Conservation (phyloP, 2,888 invertebrate species). For the Ernsta delagoae region DNA sequence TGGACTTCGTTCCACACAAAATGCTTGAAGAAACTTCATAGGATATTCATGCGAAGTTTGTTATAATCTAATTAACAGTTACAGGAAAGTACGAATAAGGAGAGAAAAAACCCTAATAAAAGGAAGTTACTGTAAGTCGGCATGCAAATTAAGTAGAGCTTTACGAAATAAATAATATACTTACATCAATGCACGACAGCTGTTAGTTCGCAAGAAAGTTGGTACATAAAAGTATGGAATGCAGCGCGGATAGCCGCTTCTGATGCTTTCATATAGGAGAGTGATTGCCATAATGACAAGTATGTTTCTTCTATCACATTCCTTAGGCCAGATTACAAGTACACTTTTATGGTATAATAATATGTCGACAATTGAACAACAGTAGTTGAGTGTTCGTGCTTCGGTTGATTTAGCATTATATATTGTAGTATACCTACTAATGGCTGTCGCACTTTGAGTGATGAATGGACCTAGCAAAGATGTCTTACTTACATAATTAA, state of each 20-base stretch:
- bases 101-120: too few species aligned
- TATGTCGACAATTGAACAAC: constrained; percentile 43
- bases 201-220: constrained; percentile 45
- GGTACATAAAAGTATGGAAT: constrained; percentile 47
- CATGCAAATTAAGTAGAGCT: not conserved
- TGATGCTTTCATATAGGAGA: constrained; percentile 37
- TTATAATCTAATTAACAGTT: too few species aligned
- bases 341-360: constrained; percentile 37
- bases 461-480: too few species aligned
- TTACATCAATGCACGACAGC: constrained; percentile 41
- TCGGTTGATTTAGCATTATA: constrained; percentile 12
- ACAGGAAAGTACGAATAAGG: too few species aligned
- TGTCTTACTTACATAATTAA: too few species aligned
- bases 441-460: not conserved
- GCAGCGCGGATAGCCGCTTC: constrained; percentile 43
- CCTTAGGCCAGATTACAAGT: constrained; percentile 46
- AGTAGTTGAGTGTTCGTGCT: constrained; percentile 31
- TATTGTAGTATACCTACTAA: not conserved
- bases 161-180: constrained; percentile 16
- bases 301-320: constrained; percentile 46
- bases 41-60: not conserved
- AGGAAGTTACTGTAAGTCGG: not conserved
- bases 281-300: constrained; percentile 50
- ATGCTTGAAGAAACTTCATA: not conserved
- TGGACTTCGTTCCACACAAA: not conserved